A percentile compares a stretch with the other conserved stretches of the same genome.
Conservation (phyloP, 2,888 invertebrate genomes). For the Pseudeuparius sepicola region DNA sequence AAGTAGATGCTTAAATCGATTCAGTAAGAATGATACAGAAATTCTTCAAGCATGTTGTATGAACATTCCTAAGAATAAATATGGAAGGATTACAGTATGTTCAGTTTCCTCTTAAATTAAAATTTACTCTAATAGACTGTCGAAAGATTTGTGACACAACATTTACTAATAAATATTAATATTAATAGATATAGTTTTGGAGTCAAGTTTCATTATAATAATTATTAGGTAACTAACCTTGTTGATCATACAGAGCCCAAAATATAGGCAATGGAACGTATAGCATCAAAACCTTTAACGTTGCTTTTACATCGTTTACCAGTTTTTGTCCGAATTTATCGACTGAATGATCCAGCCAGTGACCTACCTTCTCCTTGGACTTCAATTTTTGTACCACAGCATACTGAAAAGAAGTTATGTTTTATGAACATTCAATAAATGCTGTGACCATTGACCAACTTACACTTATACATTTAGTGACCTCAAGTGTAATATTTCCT, state of each 20-base stretch:
- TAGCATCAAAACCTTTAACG: constrained; percentile 66
- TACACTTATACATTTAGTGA: constrained; percentile 67
- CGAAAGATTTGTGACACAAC: too few relatives aligned
- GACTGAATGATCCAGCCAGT: constrained; percentile 89
- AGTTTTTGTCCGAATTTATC: constrained; percentile 60
- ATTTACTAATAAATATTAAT: too few relatives aligned
- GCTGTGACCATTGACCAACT: constrained; percentile 39
- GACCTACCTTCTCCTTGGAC: constrained; percentile 46
- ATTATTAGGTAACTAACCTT: too few relatives aligned
- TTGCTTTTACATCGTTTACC: constrained; percentile 68
- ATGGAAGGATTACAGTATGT: too few relatives aligned
- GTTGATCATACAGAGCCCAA: constrained; percentile 96
- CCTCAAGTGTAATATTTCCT: constrained; percentile 74
- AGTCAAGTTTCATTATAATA: too few relatives aligned
- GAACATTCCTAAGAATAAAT: too few relatives aligned
- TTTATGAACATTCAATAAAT: constrained; percentile 5
- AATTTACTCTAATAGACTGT: too few relatives aligned
- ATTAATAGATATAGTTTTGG: too few relatives aligned
- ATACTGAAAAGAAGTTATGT: constrained; percentile 38
- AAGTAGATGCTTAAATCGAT: too few relatives aligned
- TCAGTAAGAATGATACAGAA: too few relatives aligned
- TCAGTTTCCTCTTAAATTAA: too few relatives aligned
- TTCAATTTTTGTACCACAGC: constrained; percentile 36
- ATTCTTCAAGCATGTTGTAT: too few relatives aligned
- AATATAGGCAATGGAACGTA: constrained; percentile 91